Conservation (phyloP, 2,113 vertebrate genomes). For the Hystrix cristata region DNA sequence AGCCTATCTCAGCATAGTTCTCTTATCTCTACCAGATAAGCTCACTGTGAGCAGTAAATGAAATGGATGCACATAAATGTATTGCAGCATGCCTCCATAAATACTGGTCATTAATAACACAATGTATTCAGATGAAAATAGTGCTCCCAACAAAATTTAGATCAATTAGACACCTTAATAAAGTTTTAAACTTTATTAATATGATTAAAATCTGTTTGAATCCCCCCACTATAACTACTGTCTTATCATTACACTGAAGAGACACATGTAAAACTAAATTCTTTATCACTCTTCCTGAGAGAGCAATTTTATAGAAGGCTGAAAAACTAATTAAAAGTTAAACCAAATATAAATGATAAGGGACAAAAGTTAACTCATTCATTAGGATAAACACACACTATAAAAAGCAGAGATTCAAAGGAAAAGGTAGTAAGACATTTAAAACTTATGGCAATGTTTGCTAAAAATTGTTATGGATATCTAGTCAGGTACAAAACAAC, state of each 20-base stretch:
- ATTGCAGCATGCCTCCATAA: neutral
- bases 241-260: neutral
- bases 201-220: constrained; percentile 31
- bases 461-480: neutral
- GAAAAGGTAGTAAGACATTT: neutral
- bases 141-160: neutral
- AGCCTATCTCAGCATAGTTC: neutral
- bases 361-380: constrained; percentile 27
- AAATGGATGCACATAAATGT: neutral
- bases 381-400: neutral
- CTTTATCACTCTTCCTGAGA: neutral
- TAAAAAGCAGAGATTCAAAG: neutral
- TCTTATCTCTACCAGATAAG: neutral
- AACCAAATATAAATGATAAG: neutral
- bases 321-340: constrained; percentile 47
- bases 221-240: neutral
- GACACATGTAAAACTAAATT: neutral
- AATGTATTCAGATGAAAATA: neutral
- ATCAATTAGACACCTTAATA: neutral
- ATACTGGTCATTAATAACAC: neutral
- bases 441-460: neutral
- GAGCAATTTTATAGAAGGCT: neutral
- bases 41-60: neutral
- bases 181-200: neutral
- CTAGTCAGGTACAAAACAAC: neutral